Conservation (phyloP, 2,113 vertebrate genomes). For the Halichoeres trimaculatus region DNA sequence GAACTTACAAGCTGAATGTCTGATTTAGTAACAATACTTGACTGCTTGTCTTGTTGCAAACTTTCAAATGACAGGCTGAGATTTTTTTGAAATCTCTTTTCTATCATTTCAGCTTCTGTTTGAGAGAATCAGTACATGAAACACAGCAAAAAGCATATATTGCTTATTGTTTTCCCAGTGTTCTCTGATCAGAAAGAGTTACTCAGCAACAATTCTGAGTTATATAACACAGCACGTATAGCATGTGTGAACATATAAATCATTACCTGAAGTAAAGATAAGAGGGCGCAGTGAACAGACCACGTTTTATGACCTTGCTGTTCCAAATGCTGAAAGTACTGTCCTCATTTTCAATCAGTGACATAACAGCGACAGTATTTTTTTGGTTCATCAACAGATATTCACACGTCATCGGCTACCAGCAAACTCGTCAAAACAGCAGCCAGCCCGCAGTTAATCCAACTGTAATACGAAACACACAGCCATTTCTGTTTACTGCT, state of each 20-base stretch:
- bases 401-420: not conserved
- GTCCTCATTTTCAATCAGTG: constrained; percentile 3
- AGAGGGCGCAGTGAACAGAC: constrained; percentile 1
- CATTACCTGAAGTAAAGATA: constrained; percentile 39
- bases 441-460: constrained; percentile 8
- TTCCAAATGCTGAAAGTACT: not conserved
- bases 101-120: constrained; percentile 17
- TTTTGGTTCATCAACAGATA: not conserved
- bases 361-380: not conserved
- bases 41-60: not conserved
- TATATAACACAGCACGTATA: constrained; percentile 43
- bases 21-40: not conserved
- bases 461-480: constrained; percentile 39
- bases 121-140: not conserved
- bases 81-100: not conserved
- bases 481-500: constrained; percentile 3
- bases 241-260: constrained; percentile 14
- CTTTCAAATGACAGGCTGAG: not conserved
- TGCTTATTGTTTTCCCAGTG: not conserved
- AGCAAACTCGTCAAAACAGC: not conserved
- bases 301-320: not conserved
- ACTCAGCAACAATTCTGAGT: constrained; percentile 52
- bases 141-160: not conserved
- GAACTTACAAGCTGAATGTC: not conserved
- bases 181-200: constrained; percentile 28